These are phyloP conservation scores for Nothura maculosa DNA, from an alignment of 2,797 vertebrate genomes.

Conservation along the genomic window DNA sequence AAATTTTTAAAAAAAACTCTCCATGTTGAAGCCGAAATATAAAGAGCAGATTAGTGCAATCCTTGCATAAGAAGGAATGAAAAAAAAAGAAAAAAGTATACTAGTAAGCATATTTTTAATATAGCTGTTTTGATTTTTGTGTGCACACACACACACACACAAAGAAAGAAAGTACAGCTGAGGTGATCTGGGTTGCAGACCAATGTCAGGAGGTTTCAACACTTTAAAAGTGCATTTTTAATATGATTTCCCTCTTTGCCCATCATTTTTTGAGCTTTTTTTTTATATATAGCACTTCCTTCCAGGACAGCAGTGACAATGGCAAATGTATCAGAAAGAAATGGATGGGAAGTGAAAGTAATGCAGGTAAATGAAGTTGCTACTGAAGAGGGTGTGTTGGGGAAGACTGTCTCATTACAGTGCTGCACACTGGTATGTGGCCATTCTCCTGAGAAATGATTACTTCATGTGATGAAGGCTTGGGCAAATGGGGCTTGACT, in stretches of 20 bases:
- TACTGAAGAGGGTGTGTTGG: not conserved
- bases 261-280: not conserved
- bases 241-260: not conserved
- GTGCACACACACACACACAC: not conserved
- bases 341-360: not conserved
- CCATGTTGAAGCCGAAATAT: not conserved
- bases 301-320: not conserved
- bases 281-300: not conserved
- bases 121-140: not conserved
- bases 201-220: constrained; percentile 12
- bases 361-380: not conserved
- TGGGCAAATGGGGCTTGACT: constrained; percentile 47
- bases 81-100: not conserved
- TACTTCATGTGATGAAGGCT: constrained; percentile 36
- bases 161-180: not conserved
- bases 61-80: not conserved
- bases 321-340: not conserved
- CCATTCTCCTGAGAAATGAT: constrained; percentile 37
- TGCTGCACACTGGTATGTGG: not conserved
- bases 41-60: not conserved
- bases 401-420: not conserved
- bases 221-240: not conserved
- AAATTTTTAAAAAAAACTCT: not conserved
- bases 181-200: not conserved
- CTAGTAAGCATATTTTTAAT: not conserved